Evolutionary conservation across 2,113 vertebrate species (phyloP), one percentile per base, ranked within the genome.

Genomic region (Burhinus bistriatus): DNA sequence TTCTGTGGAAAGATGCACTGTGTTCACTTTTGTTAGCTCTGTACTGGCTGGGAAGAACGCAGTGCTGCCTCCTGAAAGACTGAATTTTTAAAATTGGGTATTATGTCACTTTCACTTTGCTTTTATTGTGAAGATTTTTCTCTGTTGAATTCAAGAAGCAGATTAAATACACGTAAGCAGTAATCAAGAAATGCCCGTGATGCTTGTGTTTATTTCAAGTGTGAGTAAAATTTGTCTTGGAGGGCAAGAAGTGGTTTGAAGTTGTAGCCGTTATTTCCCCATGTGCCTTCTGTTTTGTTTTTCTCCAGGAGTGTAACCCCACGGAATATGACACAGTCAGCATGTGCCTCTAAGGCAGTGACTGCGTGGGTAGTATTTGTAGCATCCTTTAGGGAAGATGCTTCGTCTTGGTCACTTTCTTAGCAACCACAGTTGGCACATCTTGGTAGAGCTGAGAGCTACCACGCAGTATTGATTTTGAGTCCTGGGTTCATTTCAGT

Each of bases 211-310:
- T 45, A 27, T 90, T 86, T 73, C 73, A 83, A 85, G 64, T 8
- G 10, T 19, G 58, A 64, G 32, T 58, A 91, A 80, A 51, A 79
- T 81, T 76, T 66, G 8, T 62, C 71, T 58, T 54, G 45, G 72
- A 86, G 52, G 54, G 32, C 15, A 38, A 69, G 38, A 90, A 90
- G 76, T 70, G 68, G 68, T 88, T 73, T 87, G 80, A 90, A 77
- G 64, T 65, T 83, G 10, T 83, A 42, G 61, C 70, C 3, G 3
- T 64, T 91, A 49, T 47, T 83, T 40, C 32, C 58, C 57, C 10
- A 27, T 15, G 21, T 7, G 8, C 52, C 11, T 81, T 83, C 52
- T 72, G 84, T 21, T 83, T 79, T 40, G 19, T 49, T 95, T 96
- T 81, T 71, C 22, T 54, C 45, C 66, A 22, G 40, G 6, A 30